Conservation (phyloP, 2,797 vertebrate species). For the Poliocrania exsul region DNA sequence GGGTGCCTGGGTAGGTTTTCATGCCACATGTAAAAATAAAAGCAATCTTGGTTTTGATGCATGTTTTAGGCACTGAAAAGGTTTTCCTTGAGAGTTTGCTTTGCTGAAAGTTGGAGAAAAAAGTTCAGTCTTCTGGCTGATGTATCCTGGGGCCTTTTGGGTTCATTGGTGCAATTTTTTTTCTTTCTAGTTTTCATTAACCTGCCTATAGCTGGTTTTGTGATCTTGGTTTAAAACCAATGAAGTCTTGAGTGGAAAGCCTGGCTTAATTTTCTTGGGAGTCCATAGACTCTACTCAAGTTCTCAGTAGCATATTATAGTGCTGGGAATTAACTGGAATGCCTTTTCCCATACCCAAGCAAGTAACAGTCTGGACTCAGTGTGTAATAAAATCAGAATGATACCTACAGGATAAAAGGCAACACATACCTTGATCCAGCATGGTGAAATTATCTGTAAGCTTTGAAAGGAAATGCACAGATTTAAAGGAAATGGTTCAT, state of each 20-base stretch:
- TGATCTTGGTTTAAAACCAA: slow-evolving; percentile 8
- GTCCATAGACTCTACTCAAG: background rate
- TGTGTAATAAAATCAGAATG: background rate
- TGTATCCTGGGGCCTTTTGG: background rate
- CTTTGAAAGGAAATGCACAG: background rate
- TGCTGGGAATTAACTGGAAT: background rate
- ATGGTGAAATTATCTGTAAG: background rate
- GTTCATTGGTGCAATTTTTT: background rate
- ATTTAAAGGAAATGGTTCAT: background rate
- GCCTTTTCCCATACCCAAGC: background rate
- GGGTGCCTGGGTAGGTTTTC: background rate
- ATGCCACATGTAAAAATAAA: background rate
- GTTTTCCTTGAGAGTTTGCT: background rate
- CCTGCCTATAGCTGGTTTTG: background rate
- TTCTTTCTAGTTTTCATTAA: background rate
- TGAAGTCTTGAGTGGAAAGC: background rate
- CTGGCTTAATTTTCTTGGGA: background rate
- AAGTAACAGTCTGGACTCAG: background rate
- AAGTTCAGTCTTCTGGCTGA: background rate
- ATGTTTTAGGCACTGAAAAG: background rate
- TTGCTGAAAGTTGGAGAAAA: background rate
- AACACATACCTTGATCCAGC: background rate
- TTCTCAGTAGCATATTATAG: background rate
- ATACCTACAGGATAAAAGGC: background rate
- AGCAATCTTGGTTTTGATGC: background rate